Base-by-base conservation (phyloP, 2,888 invertebrate genomes). In the Zonitis immaculata region DNA sequence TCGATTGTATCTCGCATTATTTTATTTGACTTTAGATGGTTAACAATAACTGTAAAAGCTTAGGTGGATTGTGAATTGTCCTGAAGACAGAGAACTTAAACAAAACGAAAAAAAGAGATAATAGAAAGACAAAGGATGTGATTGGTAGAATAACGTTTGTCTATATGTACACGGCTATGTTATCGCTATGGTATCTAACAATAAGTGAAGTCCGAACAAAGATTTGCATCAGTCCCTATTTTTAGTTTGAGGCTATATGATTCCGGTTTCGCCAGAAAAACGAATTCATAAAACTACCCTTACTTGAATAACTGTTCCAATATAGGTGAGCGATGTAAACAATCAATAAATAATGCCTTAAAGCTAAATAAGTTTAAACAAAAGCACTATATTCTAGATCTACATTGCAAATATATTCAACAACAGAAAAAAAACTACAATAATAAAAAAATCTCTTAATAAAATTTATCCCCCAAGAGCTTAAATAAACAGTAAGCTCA, bases 11-110 rank as follows among this genome's bases (percentile, higher is more conserved):
- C n/a, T n/a, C n/a, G n/a, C n/a, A n/a, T n/a, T n/a, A n/a, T n/a
- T n/a, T n/a, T n/a, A n/a, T n/a, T n/a, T n/a, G n/a, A 66, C 65
- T 62, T 65, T 63, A 65, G 67, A 68, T 66, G 63, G 64, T 60
- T 65, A 68, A 68, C 69, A 67, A 70, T 70, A 69, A 67, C 69
- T 67, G 60, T 69, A 68, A 67, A 70, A 67, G 66, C 66, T 63
- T 58, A 60, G 60, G 60, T 60, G 60, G 58, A 60, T 53, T 57
- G 59, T 58, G 57, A 60, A 57, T 52, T 32, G 46, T n/a, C n/a
- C 18, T 18, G 49, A 35, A 35, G 35, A 54, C 54, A 54, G 50
- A 50, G 51, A 50, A 51, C 44, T 16, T 35, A 7, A 14, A 18
- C 9, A 9, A 44, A 55, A 48, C 43, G 49, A 49, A 43, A 51